These are phyloP conservation scores for Gorilla gorilla DNA, from an alignment of 2,113 vertebrate genomes.

Conservation along the genomic window DNA sequence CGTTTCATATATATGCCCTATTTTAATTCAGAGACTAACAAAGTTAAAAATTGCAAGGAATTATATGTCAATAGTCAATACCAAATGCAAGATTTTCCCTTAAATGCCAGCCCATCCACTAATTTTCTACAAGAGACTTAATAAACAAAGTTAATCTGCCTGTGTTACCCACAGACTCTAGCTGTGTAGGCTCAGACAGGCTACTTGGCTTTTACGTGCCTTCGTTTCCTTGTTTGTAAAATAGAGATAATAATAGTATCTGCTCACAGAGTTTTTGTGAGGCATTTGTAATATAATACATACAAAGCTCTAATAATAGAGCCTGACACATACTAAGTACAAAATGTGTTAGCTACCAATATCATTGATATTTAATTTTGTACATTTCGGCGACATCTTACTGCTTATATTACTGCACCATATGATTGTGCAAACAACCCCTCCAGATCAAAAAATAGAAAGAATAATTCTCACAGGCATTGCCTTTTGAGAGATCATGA, in stretches of 20 bases:
- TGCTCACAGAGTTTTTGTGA: neutral
- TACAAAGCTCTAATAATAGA: neutral
- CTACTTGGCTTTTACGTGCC: neutral
- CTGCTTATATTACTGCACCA: neutral
- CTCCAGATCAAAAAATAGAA: neutral
- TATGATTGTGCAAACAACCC: neutral
- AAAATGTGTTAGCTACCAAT: neutral
- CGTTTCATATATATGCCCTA: neutral
- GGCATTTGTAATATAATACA: neutral
- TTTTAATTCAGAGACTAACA: neutral
- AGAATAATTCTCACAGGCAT: neutral
- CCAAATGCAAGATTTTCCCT: neutral
- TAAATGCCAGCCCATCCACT: neutral
- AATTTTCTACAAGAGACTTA: neutral
- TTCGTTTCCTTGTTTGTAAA: neutral
- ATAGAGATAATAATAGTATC: neutral
- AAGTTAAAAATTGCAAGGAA: neutral
- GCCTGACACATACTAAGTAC: neutral
- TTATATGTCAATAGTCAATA: neutral
- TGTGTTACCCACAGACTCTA: neutral
- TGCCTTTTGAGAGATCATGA: neutral
- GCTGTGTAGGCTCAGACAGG: neutral
- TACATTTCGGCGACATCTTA: neutral
- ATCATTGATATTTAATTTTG: neutral
- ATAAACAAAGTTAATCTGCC: neutral